Percentiles rank a stretch among this genome's conserved stretches.
Evolutionary conservation across 2,888 invertebrate genomes (phyloP).

Genomic region (Charanyca ferruginea): DNA sequence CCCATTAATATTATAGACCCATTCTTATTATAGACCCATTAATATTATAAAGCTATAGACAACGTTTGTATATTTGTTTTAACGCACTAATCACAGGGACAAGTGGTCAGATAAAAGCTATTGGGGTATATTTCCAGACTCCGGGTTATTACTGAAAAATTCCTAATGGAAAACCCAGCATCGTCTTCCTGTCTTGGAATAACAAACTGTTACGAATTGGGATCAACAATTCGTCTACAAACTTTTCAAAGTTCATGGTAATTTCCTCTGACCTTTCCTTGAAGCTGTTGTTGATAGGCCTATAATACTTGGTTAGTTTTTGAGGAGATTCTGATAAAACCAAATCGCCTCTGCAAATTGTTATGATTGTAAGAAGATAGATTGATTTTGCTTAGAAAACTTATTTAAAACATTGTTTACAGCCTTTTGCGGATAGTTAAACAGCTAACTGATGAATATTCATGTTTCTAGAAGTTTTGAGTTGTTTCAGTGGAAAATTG

Average conservation of each 20-base stretch:
- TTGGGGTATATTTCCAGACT: not conserved
- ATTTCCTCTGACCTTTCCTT: constrained; percentile 16
- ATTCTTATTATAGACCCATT: too few species aligned
- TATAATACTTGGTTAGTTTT: not conserved
- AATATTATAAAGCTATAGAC: too few species aligned
- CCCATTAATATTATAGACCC: too few species aligned
- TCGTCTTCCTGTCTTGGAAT: not conserved
- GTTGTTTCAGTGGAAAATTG: constrained; percentile 8
- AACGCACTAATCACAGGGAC: too few species aligned
- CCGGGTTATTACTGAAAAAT: not conserved
- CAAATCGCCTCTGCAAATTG: constrained; percentile 15
- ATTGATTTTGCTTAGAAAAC: constrained; percentile 1
- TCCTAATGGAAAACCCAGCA: not conserved
- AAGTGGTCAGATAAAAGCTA: too few species aligned
- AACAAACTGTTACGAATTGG: not conserved
- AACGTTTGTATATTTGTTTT: too few species aligned
- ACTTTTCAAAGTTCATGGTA: not conserved
- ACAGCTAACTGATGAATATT: constrained; percentile 31
- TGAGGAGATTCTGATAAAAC: not conserved
- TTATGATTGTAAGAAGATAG: constrained; percentile 26
- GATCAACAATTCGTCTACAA: not conserved
- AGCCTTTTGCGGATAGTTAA: constrained; percentile 3
- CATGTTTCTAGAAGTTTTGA: constrained; percentile 12
- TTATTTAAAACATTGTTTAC: constrained; percentile 19
- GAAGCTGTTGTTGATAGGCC: not conserved